Percentiles rank a stretch among this genome's conserved stretches.
Evolutionary conservation across 2,797 vertebrate genomes (phyloP).

Genomic region (Sciurus carolinensis): DNA sequence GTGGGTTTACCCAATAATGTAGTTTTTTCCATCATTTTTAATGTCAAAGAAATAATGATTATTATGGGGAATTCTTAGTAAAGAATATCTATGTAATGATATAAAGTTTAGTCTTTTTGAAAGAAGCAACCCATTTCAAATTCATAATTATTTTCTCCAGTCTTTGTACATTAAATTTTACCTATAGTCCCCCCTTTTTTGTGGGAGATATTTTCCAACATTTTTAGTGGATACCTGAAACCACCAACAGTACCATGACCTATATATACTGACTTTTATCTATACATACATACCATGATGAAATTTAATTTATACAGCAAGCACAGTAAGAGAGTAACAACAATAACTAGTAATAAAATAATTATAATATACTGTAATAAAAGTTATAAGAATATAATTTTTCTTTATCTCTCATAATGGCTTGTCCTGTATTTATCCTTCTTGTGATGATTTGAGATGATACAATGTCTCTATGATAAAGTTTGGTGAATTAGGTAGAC

Average conservation of each 20-base stretch:
- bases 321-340: neutral
- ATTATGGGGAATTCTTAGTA: conserved; percentile 6
- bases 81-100: neutral
- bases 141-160: neutral
- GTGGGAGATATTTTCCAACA: neutral
- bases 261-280: neutral
- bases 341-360: neutral
- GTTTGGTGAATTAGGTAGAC: neutral
- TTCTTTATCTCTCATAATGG: neutral
- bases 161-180: neutral
- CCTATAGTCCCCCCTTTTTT: neutral
- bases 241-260: too few species aligned
- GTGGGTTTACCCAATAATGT: neutral
- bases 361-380: neutral
- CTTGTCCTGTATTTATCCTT: neutral
- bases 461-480: neutral
- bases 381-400: neutral
- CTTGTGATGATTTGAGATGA: neutral
- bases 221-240: neutral
- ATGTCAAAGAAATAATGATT: neutral
- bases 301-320: neutral
- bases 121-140: conserved; percentile 11
- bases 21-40: neutral
- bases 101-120: neutral
- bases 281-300: neutral